Base-by-base conservation (phyloP, 2,797 vertebrate species). In the Diglossa cyanea region DNA sequence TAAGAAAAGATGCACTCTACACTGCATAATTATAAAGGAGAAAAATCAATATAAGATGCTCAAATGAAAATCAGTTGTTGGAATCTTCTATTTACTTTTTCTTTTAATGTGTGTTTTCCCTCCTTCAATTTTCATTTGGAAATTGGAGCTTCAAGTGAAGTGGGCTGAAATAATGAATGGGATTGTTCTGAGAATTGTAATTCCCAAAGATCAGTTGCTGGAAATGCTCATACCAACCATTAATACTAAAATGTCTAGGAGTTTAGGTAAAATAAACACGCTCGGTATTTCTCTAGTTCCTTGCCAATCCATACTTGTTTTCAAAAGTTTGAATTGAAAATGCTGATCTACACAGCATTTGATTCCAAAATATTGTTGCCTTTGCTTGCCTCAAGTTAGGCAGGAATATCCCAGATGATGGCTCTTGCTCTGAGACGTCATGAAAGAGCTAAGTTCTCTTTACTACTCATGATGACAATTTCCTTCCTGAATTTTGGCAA, bases 1-100 rank as follows among this genome's bases (percentile, higher is more conserved):
- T 96, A 94, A 86, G 85, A 92, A 95, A 90, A 95, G 75, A 96
- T 94, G 91, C 31, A 62, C 47, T 86, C 60, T 77, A 33, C 75
- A 90, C 90, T 86, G 65, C 90, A 71, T 95, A 89, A 88, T 93
- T 92, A 92, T 79, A 93, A 91, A 88, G 91, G 13, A 84, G 40
- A 76, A 84, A 93, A 95, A 90, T 90, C 60, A 87, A 40, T 76
- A 51, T 78, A 87, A 90, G 79, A 91, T 58, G 65, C 40, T 85
- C 11, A 95, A 93, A 92, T 93, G 62, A 97, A 95, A 95, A 95
- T 94, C 83, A 81, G 70, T 94, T 83, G 66, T 48, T 93, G 90
- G 95, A 92, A 91, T 78, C 30, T 89, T 93, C 53, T 93, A 18
- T 83, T 90, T 96, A 75, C 74, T 88, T 93, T 94, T 89, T 42